phyloP scores from a whole-genome alignment of 2,797 vertebrate genomes.

The Yasuhikotakia modesta region DNA sequence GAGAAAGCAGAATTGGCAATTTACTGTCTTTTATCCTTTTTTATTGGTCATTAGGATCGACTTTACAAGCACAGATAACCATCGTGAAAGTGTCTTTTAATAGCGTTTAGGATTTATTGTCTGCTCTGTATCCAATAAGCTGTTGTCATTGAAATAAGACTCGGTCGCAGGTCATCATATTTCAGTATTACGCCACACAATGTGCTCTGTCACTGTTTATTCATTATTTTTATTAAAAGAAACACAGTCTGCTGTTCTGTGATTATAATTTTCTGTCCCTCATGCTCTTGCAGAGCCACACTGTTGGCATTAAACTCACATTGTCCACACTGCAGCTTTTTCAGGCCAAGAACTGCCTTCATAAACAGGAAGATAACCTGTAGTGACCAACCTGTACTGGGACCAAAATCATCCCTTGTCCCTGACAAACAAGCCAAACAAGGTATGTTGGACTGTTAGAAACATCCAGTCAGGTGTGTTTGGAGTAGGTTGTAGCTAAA shows the following conservation, averaged over 20 bases:
- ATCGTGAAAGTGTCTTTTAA: conserved; percentile 25
- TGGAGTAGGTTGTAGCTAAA: too few species aligned
- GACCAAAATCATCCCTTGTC: too few species aligned
- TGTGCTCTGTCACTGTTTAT: background rate
- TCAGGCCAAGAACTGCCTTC: too few species aligned
- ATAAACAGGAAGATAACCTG: too few species aligned
- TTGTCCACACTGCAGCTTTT: too few species aligned
- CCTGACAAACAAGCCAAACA: too few species aligned
- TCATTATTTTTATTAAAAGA: background rate
- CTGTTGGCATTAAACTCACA: too few species aligned
- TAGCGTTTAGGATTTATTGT: conserved; percentile 12
- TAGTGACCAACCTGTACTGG: too few species aligned
- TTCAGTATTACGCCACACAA: background rate
- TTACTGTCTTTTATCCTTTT: conserved; percentile 14
- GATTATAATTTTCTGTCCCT: too few species aligned
- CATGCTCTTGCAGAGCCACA: background rate
- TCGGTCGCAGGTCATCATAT: background rate
- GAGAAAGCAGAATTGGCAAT: conserved; percentile 13
- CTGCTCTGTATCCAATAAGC: conserved; percentile 10
- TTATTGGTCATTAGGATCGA: conserved; percentile 37
- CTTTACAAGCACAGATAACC: background rate
- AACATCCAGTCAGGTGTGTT: too few species aligned
- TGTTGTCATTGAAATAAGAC: conserved; percentile 12
- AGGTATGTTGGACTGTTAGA: too few species aligned
- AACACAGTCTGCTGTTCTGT: background rate